Evolutionary conservation across 2,113 vertebrate species (phyloP).

Genomic region (Poeciliopsis turrubarensis): DNA sequence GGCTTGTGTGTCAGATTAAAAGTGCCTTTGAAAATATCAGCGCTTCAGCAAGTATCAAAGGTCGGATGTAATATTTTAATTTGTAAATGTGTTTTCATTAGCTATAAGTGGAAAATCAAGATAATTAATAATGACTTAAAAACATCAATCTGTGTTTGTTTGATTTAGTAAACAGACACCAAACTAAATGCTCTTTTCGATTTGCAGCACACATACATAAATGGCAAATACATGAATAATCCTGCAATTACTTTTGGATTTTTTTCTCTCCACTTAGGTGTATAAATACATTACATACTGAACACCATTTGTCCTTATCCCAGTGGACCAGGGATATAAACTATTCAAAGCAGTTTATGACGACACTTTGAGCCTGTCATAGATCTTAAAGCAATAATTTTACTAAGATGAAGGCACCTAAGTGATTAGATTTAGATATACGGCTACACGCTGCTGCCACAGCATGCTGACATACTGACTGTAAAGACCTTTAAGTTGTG

Average conservation of each 20-base stretch:
- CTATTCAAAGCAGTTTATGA: conserved; percentile 29
- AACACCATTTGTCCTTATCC: conserved; percentile 13
- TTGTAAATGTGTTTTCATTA: not conserved
- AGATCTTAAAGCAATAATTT: conserved; percentile 52
- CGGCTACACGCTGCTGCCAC: conserved; percentile 24
- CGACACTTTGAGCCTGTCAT: conserved; percentile 28
- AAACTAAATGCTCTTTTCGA: not conserved
- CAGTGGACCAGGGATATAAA: conserved; percentile 26
- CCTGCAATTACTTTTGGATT: conserved; percentile 19
- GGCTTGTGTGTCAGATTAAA: not conserved
- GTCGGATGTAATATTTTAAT: not conserved
- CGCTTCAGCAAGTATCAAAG: not conserved
- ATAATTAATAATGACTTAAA: not conserved
- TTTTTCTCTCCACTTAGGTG: conserved; percentile 3
- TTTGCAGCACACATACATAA: not conserved
- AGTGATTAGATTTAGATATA: conserved; percentile 55
- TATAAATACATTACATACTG: conserved; percentile 43
- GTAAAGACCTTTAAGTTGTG: conserved; percentile 42
- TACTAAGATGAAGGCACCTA: conserved; percentile 24
- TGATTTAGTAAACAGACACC: not conserved
- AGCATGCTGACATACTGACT: conserved; percentile 33
- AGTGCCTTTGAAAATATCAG: not conserved
- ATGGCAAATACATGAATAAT: conserved; percentile 10
- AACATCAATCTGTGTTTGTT: not conserved
- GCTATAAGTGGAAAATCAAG: not conserved